Evolutionary conservation across 2,113 vertebrate species (phyloP).

Genomic region (Megaptera novaeangliae): DNA sequence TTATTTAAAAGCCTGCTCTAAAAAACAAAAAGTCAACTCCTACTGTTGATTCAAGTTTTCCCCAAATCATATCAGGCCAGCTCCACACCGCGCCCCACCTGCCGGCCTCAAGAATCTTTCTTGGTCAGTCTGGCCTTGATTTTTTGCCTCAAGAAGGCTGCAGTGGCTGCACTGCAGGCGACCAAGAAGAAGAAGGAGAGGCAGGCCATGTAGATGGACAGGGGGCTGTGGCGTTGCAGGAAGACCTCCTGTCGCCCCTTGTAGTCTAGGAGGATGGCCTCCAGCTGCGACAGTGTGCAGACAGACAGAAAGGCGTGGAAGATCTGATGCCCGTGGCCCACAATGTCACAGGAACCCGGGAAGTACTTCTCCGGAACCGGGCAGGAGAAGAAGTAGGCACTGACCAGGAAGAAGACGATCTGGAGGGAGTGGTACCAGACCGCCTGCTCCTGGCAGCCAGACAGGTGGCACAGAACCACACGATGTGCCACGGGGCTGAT

Average conservation of each 20-base stretch:
- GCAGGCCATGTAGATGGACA: slow-evolving; percentile 82
- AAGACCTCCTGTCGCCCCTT: slow-evolving; percentile 82
- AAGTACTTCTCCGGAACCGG: slow-evolving; percentile 92
- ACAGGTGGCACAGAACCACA: slow-evolving; percentile 84
- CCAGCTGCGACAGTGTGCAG: slow-evolving; percentile 91
- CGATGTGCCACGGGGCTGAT: slow-evolving; percentile 91
- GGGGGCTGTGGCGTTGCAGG: slow-evolving; percentile 81
- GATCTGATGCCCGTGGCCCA: slow-evolving; percentile 94
- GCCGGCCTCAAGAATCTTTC: slow-evolving; percentile 78
- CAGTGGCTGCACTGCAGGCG: slow-evolving; percentile 83
- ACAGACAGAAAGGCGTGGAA: slow-evolving; percentile 91
- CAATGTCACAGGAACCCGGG: slow-evolving; percentile 90
- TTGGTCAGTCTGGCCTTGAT: slow-evolving; percentile 81
- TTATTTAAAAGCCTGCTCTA: slow-evolving; percentile 26
- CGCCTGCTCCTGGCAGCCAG: slow-evolving; percentile 84
- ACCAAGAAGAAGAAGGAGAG: slow-evolving; percentile 84
- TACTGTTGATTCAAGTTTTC: not conserved
- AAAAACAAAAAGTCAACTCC: not conserved
- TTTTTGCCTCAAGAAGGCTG: slow-evolving; percentile 79
- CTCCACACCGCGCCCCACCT: not conserved
- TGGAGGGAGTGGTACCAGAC: slow-evolving; percentile 89
- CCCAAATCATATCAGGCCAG: not conserved
- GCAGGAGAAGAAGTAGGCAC: slow-evolving; percentile 93
- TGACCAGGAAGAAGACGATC: slow-evolving; percentile 88
- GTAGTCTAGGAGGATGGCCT: slow-evolving; percentile 91